Evolutionary conservation across 2,888 invertebrate species (phyloP).

Genomic region (Synergus itoensis): DNA sequence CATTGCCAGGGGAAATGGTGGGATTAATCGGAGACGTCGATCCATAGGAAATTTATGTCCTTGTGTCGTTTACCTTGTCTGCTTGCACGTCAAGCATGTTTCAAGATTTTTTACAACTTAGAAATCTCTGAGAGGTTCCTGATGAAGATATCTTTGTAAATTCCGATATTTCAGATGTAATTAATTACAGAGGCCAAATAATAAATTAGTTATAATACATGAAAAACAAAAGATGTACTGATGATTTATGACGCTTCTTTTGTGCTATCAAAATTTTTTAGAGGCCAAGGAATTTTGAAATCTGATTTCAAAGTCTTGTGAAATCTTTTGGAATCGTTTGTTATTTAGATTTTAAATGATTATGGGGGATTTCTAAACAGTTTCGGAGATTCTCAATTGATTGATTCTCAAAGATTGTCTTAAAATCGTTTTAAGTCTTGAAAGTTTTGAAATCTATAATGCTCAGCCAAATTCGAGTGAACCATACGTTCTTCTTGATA

Average conservation of each 20-base stretch:
- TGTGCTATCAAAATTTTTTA: too few relatives aligned
- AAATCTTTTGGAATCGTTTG: too few relatives aligned
- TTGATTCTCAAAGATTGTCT: too few relatives aligned
- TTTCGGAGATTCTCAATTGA: too few relatives aligned
- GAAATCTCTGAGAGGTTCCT: neutral
- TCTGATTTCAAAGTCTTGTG: too few relatives aligned
- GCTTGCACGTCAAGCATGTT: slow-evolving; percentile 43
- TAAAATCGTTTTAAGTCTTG: too few relatives aligned
- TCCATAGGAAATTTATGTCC: slow-evolving; percentile 59
- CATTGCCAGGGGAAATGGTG: slow-evolving; percentile 42
- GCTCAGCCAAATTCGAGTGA: too few relatives aligned
- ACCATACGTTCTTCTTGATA: too few relatives aligned
- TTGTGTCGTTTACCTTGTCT: slow-evolving; percentile 47
- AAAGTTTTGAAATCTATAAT: too few relatives aligned
- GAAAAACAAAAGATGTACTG: neutral
- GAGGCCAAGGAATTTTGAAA: too few relatives aligned
- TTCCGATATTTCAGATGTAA: neutral
- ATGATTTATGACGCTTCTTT: neutral
- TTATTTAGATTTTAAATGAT: too few relatives aligned
- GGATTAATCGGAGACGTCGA: slow-evolving; percentile 50
- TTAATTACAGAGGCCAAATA: neutral
- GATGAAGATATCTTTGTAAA: slow-evolving; percentile 17
- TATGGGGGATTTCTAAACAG: too few relatives aligned
- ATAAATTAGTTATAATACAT: neutral
- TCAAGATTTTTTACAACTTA: slow-evolving; percentile 4